Evolutionary conservation across 1,140 invertebrate species (phyloP), one percentile per base, ranked within the genome.

Genomic region (Augochlora pura): DNA sequence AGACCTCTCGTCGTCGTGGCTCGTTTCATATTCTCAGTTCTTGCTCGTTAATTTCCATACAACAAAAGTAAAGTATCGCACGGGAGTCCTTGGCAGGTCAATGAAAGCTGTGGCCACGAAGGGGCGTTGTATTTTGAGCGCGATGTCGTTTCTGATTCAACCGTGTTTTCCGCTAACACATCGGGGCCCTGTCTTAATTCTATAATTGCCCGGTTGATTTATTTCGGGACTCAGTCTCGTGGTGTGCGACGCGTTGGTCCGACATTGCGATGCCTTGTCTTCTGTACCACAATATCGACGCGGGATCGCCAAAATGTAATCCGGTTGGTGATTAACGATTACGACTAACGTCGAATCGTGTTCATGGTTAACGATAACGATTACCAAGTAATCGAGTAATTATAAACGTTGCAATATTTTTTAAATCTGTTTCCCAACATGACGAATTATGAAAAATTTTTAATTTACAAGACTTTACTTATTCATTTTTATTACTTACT

Each of bases 71-170:
- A 77, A 27, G 67, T 52, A 70, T 42, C 14, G 42, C 21, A 46
- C 49, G 54, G n/a, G n/a, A 71, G 75, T 77, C 67, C 75, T 77
- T 77, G 75, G 67, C 57, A 46, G 75, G 75, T 77, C 75, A 77
- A 77, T 77, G 75, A 77, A 77, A 70, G 75, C 54, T 5, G 9
- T 25, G 74, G 16, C 16, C 27, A 14, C n/a, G 73, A 54, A 68
- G 54, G 42, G 59, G 67, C 59, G 59, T 62, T 42, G 67, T 70
- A 77, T 77, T 77, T 77, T 71, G 38, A 77, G 73, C 73, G 16
- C 52, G 52, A 25, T 16, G 52, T 25, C 65, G 65, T n/a, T 42
- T 66, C 73, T 38, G 73, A 76, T 59, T 68, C 52, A 68, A 75
- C 64, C 52, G 65, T 68, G 52, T 68, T 76, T 76, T 68, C 65